Percentiles rank a stretch among this genome's conserved stretches.
These are phyloP conservation scores for Hoplias malabaricus DNA, from an alignment of 2,113 vertebrate genomes.

Conservation along the genomic window DNA sequence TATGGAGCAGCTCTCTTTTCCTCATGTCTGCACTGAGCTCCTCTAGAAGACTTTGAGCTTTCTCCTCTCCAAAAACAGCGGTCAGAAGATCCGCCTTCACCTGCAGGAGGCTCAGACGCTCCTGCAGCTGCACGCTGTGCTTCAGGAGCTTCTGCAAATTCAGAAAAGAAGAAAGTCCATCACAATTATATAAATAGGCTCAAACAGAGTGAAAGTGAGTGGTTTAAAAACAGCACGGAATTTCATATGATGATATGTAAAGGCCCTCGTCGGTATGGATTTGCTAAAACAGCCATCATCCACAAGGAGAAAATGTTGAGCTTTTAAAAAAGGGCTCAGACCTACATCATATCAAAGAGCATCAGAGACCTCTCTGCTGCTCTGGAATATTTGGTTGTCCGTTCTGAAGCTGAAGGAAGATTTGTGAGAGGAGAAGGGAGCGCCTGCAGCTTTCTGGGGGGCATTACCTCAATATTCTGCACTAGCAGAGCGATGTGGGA, in stretches of 20 bases:
- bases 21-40: constrained; percentile 69
- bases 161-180: neutral
- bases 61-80: constrained; percentile 79
- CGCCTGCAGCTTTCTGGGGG: neutral
- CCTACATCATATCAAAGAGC: neutral
- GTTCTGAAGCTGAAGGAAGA: neutral
- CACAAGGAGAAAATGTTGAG: neutral
- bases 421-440: neutral
- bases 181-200: neutral
- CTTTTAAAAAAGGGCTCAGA: neutral
- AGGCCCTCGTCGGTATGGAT: neutral
- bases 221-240: too few species aligned
- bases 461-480: constrained; percentile 82
- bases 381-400: neutral
- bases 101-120: constrained; percentile 75
- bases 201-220: too few species aligned
- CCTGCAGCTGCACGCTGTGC: constrained; percentile 81
- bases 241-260: neutral
- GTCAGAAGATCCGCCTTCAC: constrained; percentile 78
- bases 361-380: neutral
- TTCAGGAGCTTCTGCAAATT: constrained; percentile 67
- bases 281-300: neutral
- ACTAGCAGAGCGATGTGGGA: constrained; percentile 73
- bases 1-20: constrained; percentile 81
- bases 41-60: constrained; percentile 67